Conservation (phyloP, 2,113 vertebrate species). For the Grallaria varia region DNA sequence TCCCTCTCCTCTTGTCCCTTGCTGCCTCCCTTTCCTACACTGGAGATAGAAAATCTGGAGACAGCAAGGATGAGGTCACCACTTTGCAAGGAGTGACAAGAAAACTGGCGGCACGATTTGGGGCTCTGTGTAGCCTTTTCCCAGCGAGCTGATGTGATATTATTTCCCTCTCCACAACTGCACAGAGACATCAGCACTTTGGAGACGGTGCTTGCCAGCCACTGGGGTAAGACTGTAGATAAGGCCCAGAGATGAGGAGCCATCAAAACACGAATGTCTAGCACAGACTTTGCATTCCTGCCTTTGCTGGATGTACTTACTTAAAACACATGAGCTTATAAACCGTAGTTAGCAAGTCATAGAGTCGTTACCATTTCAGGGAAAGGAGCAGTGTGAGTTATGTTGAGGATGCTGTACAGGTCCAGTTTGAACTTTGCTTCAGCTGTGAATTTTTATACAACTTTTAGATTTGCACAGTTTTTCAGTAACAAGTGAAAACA, state of each 20-base stretch:
- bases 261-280: constrained; percentile 15
- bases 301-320: constrained; percentile 33
- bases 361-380: neutral
- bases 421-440: neutral
- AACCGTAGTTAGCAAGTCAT: neutral
- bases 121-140: neutral
- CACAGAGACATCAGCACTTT: constrained; percentile 43
- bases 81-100: constrained; percentile 28
- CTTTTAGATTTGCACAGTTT: neutral
- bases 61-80: constrained; percentile 60
- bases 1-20: constrained; percentile 19
- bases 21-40: constrained; percentile 27
- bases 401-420: neutral
- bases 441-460: neutral
- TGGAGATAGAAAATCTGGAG: constrained; percentile 62
- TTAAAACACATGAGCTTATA: neutral
- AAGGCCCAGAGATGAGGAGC: constrained; percentile 45
- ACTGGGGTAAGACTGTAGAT: constrained; percentile 53
- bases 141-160: constrained; percentile 20
- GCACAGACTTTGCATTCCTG: constrained; percentile 25
- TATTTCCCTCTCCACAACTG: constrained; percentile 1
- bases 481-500: neutral
- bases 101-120: neutral
- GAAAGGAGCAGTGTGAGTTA: neutral
- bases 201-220: neutral